Evolutionary conservation across 2,113 vertebrate species (phyloP), one percentile per base, ranked within the genome.

Genomic region (Octodon degus): DNA sequence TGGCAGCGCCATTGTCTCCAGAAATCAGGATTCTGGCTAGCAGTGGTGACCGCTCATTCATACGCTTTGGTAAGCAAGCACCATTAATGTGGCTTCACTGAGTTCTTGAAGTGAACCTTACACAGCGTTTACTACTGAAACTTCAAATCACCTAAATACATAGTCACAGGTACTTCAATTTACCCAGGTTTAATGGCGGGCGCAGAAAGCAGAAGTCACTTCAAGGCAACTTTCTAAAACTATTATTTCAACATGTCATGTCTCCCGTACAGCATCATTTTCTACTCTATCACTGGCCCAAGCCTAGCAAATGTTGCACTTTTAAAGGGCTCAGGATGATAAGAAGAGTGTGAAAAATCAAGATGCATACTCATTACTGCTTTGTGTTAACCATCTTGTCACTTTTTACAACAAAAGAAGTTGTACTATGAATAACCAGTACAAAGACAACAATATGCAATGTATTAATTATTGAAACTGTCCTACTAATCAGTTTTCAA

Each of bases 51-150:
- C 22, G 83, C 37, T 68, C 22, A 62, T 47, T 68, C 17, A 67
- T 70, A 74, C 12, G 93, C 25, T 60, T 53, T 68, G 34, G 62
- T 92, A 86, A 96, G 37, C 62, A 87, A 72, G 7, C 79, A 80
- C 6, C 8, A 58, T 55, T 53, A 90, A 74, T 19, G 83, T 80
- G 50, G 6, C 34, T 91, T 93, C n/a, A 5, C 11, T 16, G 53
- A 82, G 40, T 70, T 95, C 92, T 37, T 90, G 82, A 94, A 91
- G 63, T 62, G 79, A 90, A 24, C n/a, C 81, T 70, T 85, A 14
- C 3, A 7, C 27, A 85, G 7, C 10, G 43, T 65, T 76, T 81
- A 84, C 76, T 20, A 81, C 63, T 47, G n/a, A 55, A 37, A 58
- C 62, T 86, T 80, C 20, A 62, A 83, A 32, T 86, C 76, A 77